Evolutionary conservation across 2,797 vertebrate genomes (phyloP).

Genomic region (Miopithecus talapoin): DNA sequence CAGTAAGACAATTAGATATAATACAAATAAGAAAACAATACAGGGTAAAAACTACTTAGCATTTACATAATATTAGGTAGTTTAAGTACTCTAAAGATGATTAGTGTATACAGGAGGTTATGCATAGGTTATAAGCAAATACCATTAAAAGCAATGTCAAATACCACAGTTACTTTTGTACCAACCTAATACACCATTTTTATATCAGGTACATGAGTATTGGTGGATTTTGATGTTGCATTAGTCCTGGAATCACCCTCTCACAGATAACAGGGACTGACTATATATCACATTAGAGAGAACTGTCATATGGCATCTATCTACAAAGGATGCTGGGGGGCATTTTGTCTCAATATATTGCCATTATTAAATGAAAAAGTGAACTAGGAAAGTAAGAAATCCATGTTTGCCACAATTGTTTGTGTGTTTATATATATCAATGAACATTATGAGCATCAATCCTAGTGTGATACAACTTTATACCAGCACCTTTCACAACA

Average conservation of each 20-base stretch:
- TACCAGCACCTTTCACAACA: not conserved
- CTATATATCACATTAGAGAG: not conserved
- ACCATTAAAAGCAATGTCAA: not conserved
- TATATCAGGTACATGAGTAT: not conserved
- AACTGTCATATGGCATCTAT: not conserved
- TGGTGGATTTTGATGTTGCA: not conserved
- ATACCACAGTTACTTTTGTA: not conserved
- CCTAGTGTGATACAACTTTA: not conserved
- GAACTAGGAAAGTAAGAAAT: not conserved
- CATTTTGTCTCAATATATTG: not conserved
- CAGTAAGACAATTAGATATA: not conserved
- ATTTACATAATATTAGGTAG: not conserved
- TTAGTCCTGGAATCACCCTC: not conserved
- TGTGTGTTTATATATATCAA: not conserved
- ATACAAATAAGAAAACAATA: not conserved
- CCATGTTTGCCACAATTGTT: not conserved
- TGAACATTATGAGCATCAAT: not conserved
- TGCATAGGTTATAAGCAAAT: not conserved
- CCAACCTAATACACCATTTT: not conserved
- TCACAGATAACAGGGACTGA: not conserved
- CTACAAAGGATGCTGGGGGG: not conserved
- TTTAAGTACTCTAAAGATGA: not conserved
- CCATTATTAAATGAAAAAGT: not conserved
- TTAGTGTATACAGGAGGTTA: not conserved
- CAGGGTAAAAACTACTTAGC: not conserved